phyloP scores from a whole-genome alignment of 2,888 invertebrate species.

The Philereme transversata region DNA sequence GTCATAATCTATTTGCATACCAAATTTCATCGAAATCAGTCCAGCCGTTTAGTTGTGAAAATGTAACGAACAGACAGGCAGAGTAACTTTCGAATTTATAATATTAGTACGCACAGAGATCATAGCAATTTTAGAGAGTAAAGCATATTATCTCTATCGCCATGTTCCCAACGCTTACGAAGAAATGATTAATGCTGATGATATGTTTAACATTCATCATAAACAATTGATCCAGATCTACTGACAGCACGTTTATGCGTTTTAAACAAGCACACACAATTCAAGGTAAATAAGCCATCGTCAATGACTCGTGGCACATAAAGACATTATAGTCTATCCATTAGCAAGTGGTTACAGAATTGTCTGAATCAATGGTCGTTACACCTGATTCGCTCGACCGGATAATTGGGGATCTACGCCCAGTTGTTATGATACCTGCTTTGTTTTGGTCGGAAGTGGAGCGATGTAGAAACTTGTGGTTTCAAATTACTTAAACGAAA shows the following conservation, averaged over 20 bases:
- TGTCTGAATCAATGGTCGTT: slow-evolving; percentile 58
- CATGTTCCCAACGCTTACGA: slow-evolving; percentile 6
- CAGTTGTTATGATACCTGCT: slow-evolving; percentile 42
- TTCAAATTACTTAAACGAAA: background rate
- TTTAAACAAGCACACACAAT: slow-evolving; percentile 28
- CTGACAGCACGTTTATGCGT: slow-evolving; percentile 26
- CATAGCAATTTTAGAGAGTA: slow-evolving; percentile 1
- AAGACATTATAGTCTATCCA: slow-evolving; percentile 36
- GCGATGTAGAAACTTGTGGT: slow-evolving; percentile 12
- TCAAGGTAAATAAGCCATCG: slow-evolving; percentile 41
- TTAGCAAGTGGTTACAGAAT: slow-evolving; percentile 58
- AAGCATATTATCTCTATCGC: slow-evolving; percentile 7
- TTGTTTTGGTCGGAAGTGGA: slow-evolving; percentile 37
- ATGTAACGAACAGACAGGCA: no score
- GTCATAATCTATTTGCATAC: no score
- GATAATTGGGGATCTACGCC: slow-evolving; percentile 56
- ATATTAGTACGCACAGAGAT: no score
- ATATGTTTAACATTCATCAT: slow-evolving; percentile 16
- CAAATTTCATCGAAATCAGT: no score
- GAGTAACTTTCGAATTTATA: no score
- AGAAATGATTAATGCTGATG: slow-evolving; percentile 18
- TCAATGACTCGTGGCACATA: slow-evolving; percentile 34
- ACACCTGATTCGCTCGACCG: slow-evolving; percentile 63
- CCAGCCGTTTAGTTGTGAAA: no score
- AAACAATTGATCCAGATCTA: slow-evolving; percentile 13